A percentile compares a stretch with the other conserved stretches of the same genome.
Evolutionary conservation across 2,113 vertebrate species (phyloP).

Genomic region (Kryptolebias marmoratus): DNA sequence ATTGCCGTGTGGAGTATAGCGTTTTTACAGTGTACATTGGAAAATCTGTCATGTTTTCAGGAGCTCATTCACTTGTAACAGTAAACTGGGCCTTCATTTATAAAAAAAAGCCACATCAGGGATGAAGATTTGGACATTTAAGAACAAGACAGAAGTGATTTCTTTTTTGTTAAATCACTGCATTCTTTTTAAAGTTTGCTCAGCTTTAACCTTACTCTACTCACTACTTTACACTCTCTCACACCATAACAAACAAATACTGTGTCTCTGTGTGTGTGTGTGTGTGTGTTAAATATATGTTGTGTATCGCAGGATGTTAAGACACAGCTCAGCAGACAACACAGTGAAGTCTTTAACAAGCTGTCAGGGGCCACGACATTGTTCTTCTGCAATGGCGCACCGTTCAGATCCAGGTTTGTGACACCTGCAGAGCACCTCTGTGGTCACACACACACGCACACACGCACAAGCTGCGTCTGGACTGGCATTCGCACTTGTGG

Average conservation of each 20-base stretch:
- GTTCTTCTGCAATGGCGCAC: slow-evolving; percentile 56
- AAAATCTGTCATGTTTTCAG: too few species aligned
- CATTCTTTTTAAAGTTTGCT: not conserved
- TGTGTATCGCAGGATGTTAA: slow-evolving; percentile 34
- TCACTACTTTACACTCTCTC: not conserved
- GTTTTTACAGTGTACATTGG: too few species aligned
- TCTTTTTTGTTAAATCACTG: not conserved
- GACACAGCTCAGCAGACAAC: slow-evolving; percentile 50
- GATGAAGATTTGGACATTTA: too few species aligned
- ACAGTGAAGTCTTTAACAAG: slow-evolving; percentile 75
- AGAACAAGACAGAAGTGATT: not conserved
- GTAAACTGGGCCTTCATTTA: not conserved
- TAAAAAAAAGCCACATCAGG: not conserved
- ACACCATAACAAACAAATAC: slow-evolving; percentile 11
- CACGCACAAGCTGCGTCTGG: slow-evolving; percentile 21
- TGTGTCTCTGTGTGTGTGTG: not conserved
- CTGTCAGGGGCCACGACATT: slow-evolving; percentile 73
- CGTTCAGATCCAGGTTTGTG: slow-evolving; percentile 61
- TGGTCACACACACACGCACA: slow-evolving; percentile 21
- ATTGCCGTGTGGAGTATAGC: too few species aligned
- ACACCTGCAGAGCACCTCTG: slow-evolving; percentile 49
- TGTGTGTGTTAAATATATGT: slow-evolving; percentile 22
- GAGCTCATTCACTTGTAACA: too few species aligned
- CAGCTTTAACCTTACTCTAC: not conserved
- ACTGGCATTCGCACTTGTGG: slow-evolving; percentile 49